Percentiles rank a stretch among this genome's conserved stretches.
phyloP scores from a whole-genome alignment of 2,797 vertebrate species.

The Gephyroberyx darwinii region DNA sequence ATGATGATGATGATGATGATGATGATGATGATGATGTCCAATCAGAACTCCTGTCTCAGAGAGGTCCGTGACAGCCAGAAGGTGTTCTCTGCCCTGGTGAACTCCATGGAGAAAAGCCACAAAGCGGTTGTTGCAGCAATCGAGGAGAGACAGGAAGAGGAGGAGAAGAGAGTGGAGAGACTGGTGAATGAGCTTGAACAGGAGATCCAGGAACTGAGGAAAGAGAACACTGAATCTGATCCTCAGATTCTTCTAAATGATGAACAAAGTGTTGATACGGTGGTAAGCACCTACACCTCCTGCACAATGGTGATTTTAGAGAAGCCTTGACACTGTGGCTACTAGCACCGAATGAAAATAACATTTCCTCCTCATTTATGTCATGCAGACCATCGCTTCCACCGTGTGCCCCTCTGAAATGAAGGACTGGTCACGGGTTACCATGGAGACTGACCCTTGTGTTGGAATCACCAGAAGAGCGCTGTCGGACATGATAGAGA shows the following conservation, averaged over 20 bases:
- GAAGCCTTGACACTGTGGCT: neutral
- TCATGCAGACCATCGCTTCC: constrained; percentile 42
- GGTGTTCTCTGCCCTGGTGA: constrained; percentile 77
- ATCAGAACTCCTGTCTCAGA: constrained; percentile 77
- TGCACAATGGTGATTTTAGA: neutral
- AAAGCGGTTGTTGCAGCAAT: constrained; percentile 74
- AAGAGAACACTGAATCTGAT: constrained; percentile 45
- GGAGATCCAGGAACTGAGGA: constrained; percentile 77
- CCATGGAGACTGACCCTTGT: constrained; percentile 80
- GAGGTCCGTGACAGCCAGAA: constrained; percentile 82
- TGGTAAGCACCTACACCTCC: constrained; percentile 49
- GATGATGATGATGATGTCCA: constrained; percentile 28
- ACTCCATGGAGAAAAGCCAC: constrained; percentile 79
- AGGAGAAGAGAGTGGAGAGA: constrained; percentile 70
- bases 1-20: constrained; percentile 7
- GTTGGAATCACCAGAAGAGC: constrained; percentile 77
- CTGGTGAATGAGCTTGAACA: constrained; percentile 74
- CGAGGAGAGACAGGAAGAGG: constrained; percentile 73
- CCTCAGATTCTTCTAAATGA: constrained; percentile 22
- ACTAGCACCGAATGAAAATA: neutral
- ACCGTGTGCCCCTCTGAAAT: constrained; percentile 49
- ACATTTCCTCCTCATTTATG: neutral
- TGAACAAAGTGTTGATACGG: constrained; percentile 48
- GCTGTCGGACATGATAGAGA: constrained; percentile 76
- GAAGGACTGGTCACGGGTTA: constrained; percentile 82